phyloP scores from a whole-genome alignment of 2,888 invertebrate genomes.

The Drosophila setosimentum region DNA sequence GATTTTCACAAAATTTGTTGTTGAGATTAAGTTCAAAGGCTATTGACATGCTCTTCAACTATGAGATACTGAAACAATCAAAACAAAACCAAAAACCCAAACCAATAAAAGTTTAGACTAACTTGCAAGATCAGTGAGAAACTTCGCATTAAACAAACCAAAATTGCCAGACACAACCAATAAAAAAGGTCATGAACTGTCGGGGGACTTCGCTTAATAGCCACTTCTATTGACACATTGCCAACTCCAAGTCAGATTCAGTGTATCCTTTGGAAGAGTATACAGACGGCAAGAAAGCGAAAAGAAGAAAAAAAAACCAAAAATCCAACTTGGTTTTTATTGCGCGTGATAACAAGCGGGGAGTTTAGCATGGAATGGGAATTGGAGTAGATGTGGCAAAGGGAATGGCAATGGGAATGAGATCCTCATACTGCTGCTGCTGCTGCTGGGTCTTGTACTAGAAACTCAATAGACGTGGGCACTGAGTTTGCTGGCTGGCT shows the following conservation, averaged over 20 bases:
- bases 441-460: conserved; percentile 6
- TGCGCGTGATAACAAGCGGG: conserved; percentile 77
- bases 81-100: background rate
- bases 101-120: background rate
- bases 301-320: conserved; percentile 22
- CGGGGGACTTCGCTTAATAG: conserved; percentile 15
- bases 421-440: background rate
- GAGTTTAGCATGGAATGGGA: conserved; percentile 40
- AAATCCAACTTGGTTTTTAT: conserved; percentile 71
- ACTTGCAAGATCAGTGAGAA: background rate
- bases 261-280: conserved; percentile 48
- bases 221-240: conserved; percentile 47
- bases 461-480: conserved; percentile 42
- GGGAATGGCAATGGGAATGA: conserved; percentile 4
- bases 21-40: background rate
- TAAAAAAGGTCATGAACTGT: conserved; percentile 2
- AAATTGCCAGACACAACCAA: background rate
- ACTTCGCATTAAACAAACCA: background rate
- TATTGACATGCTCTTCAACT: background rate
- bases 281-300: conserved; percentile 18
- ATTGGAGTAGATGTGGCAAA: background rate
- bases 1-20: background rate
- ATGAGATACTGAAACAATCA: too few species aligned
- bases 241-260: conserved; percentile 38
- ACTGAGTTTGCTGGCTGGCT: conserved; percentile 34